Conservation (phyloP, 2,797 vertebrate genomes). For the Heliangelus exortis region DNA sequence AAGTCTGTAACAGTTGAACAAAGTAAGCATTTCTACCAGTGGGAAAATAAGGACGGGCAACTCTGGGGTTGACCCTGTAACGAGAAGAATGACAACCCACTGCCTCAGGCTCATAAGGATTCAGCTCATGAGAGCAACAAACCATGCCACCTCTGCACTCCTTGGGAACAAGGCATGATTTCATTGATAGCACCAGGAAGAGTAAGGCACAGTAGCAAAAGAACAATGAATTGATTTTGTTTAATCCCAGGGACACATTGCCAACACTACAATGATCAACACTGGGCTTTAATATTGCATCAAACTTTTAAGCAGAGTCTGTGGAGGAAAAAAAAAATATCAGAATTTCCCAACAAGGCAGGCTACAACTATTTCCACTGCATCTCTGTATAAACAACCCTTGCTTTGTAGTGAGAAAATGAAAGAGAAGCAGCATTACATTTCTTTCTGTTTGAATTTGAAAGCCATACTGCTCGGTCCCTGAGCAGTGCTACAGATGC, state of each 20-base stretch:
- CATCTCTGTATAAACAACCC: neutral
- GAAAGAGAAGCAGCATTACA: neutral
- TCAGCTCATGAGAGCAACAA: neutral
- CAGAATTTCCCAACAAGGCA: neutral
- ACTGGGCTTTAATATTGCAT: neutral
- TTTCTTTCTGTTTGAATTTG: neutral
- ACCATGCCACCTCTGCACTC: neutral
- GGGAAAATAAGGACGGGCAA: conserved; percentile 30
- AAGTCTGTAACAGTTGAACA: conserved; percentile 31
- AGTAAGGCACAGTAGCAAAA: neutral
- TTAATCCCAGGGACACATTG: neutral
- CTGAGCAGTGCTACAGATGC: neutral
- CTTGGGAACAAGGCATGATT: conserved; percentile 40
- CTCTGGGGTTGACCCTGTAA: conserved; percentile 24
- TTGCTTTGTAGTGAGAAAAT: neutral
- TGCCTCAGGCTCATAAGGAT: conserved; percentile 49
- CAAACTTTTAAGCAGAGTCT: neutral
- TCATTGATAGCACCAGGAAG: conserved; percentile 39
- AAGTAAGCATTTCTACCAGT: conserved; percentile 59
- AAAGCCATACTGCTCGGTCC: neutral
- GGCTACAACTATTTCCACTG: neutral
- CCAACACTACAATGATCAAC: neutral
- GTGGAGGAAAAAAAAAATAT: neutral
- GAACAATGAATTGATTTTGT: neutral
- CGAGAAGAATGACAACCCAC: conserved; percentile 12